Evolutionary conservation across 2,797 vertebrate genomes (phyloP).

Genomic region (Catostomus latipinnis): DNA sequence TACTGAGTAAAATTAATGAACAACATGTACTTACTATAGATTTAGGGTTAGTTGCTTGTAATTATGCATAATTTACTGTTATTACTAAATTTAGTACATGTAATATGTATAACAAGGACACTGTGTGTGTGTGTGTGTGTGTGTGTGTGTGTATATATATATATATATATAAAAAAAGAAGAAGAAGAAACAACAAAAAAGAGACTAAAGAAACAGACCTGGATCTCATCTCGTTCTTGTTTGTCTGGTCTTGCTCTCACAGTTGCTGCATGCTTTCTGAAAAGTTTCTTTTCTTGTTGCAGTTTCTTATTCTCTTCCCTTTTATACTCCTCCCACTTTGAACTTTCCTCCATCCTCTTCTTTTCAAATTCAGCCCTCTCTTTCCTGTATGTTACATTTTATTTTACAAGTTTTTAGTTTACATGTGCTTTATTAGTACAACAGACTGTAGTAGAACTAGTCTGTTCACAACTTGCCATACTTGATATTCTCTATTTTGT

Average conservation of each 20-base stretch:
- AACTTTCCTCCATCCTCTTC: conserved; percentile 81
- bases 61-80: too few species aligned
- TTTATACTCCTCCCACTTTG: conserved; percentile 88
- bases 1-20: too few species aligned
- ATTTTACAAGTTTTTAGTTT: neutral
- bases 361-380: conserved; percentile 87
- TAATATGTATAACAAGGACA: too few species aligned
- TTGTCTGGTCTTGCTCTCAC: conserved; percentile 92
- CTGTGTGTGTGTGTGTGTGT: too few species aligned
- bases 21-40: too few species aligned
- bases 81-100: too few species aligned
- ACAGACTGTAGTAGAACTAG: neutral
- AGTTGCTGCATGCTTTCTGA: conserved; percentile 87
- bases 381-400: conserved; percentile 74
- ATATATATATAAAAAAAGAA: too few species aligned
- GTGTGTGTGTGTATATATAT: too few species aligned
- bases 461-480: conserved; percentile 56
- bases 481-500: conserved; percentile 82
- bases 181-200: too few species aligned
- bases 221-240: conserved; percentile 94
- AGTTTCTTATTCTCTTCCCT: conserved; percentile 89
- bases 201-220: conserved; percentile 75
- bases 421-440: neutral
- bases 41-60: too few species aligned
- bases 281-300: conserved; percentile 90